These are phyloP conservation scores for Motacilla tschutschensis DNA, from an alignment of 2,113 vertebrate genomes.

Conservation along the genomic window DNA sequence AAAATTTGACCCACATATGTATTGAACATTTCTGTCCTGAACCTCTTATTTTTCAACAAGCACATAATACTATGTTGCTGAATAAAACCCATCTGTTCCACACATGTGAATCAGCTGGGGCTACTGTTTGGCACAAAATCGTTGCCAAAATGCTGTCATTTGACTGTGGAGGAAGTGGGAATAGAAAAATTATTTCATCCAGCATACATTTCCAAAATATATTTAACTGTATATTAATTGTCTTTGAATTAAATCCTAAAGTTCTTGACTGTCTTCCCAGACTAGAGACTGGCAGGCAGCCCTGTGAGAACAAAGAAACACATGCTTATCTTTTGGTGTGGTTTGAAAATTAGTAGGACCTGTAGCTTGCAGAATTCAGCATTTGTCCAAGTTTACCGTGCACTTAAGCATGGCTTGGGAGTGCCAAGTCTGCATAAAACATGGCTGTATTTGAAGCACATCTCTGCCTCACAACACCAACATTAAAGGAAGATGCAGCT, in stretches of 20 bases:
- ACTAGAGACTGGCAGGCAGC: neutral
- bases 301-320: neutral
- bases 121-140: neutral
- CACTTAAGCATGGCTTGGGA: neutral
- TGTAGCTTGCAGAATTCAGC: neutral
- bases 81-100: neutral
- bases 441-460: neutral
- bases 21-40: neutral
- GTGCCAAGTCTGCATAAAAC: neutral
- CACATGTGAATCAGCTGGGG: conserved; percentile 17
- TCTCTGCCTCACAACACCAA: neutral
- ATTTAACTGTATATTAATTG: conserved; percentile 32
- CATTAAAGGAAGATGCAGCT: fast-evolving
- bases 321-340: neutral
- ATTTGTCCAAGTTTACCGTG: neutral
- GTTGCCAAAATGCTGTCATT: conserved; percentile 1
- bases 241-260: conserved; percentile 8
- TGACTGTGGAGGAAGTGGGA: neutral
- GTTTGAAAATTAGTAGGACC: neutral
- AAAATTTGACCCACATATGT: neutral
- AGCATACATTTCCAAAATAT: neutral
- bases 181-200: neutral
- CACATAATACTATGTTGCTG: neutral
- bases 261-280: conserved; percentile 31
- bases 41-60: neutral